phyloP scores from a whole-genome alignment of 2,797 vertebrate species.

The Sebastes goodei region DNA sequence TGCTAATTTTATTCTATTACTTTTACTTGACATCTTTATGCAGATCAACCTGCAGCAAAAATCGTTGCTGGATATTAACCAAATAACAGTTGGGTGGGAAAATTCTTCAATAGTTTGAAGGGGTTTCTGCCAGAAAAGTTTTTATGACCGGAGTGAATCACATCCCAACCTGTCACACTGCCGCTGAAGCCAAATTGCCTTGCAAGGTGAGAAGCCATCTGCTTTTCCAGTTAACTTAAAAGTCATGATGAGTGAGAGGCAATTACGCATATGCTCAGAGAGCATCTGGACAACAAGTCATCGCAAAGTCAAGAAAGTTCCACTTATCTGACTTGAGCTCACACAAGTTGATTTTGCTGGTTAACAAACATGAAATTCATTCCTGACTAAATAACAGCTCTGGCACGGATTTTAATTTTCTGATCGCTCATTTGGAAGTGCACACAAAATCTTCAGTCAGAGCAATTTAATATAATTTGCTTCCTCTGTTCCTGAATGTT shows the following conservation, averaged over 20 bases:
- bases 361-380: conserved; percentile 37
- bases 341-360: conserved; percentile 26
- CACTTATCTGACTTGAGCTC: conserved; percentile 7
- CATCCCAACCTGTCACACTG: conserved; percentile 33
- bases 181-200: conserved; percentile 38
- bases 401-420: conserved; percentile 41
- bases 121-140: not conserved
- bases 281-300: conserved; percentile 66
- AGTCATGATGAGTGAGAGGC: conserved; percentile 42
- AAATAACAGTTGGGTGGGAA: not conserved
- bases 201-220: conserved; percentile 69
- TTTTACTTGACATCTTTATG: not conserved
- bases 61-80: not conserved
- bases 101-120: not conserved
- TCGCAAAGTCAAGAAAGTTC: conserved; percentile 59
- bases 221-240: conserved; percentile 52
- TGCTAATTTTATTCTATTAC: not conserved
- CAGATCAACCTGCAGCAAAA: not conserved
- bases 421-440: conserved; percentile 50
- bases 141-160: conserved; percentile 21
- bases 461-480: conserved; percentile 57
- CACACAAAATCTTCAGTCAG: conserved; percentile 32
- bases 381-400: conserved; percentile 22
- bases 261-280: conserved; percentile 39
- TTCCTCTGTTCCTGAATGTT: conserved; percentile 51